Base-by-base conservation (phyloP, 1,140 invertebrate species). In the Papilio dardanus region DNA sequence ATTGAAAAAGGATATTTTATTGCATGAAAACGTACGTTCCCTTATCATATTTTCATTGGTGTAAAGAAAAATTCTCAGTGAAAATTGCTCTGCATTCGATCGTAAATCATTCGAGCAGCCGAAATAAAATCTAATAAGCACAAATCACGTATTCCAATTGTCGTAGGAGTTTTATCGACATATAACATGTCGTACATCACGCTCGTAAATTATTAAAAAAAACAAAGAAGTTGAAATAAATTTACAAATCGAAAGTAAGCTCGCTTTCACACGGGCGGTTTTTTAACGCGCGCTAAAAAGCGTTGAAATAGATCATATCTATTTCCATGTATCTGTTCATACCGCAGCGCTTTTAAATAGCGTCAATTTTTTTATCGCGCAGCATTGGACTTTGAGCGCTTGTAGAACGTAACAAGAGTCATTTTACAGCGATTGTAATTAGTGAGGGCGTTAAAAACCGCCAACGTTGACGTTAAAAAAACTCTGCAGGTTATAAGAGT, bases 81-180 rank as follows among this genome's bases (percentile, higher is more conserved):
- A 24, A 62, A 62, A 62, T 30, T 62, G 24, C 54, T 30, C 54
- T 28, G 24, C 24, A 62, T 62, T 62, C 54, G 54, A 62, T 62
- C 54, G 54, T 62, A 62, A 62, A 62, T 62, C 24, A 62, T 30
- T 30, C 12, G 54, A 62, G 54, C 54, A 62, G 54, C 54, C 24
- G 54, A 62, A 62, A 62, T 62, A 62, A 62, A 62, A 62, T 62
- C 54, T 62, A 62, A 62, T 62, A 62, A 62, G 54, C 54, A 62
- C 54, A 62, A 62, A 62, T 62, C 54, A 62, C 54, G 54, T 62
- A 62, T 62, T 24, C 54, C 54, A 62, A 62, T 62, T 28, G 54
- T 58, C 50, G 50, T 62, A 62, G 8, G 50, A 62, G 54, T 62
- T 62, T 62, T 62, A 62, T 62, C 21, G 54, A 62, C 54, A 62